These are phyloP conservation scores for Galeruca laticollis DNA, from an alignment of 2,888 invertebrate species.

Conservation along the genomic window DNA sequence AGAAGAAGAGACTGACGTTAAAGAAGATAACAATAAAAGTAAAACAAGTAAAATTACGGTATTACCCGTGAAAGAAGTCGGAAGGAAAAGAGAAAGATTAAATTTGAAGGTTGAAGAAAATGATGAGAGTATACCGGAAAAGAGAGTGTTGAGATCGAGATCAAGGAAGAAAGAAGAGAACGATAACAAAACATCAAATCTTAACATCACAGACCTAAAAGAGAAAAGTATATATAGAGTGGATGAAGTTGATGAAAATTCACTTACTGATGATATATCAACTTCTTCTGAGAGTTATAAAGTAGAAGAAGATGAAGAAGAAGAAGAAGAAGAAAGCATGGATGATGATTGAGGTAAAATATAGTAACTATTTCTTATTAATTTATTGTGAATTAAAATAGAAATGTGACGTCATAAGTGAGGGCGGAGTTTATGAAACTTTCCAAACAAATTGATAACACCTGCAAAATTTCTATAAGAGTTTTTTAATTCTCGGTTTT, in stretches of 20 bases:
- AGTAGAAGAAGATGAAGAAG: background rate
- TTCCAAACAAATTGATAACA: too few relatives aligned
- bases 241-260: background rate
- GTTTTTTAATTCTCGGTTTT: too few relatives aligned
- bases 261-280: too few relatives aligned
- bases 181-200: background rate
- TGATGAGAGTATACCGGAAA: background rate
- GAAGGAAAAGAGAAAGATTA: background rate
- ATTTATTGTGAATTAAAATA: too few relatives aligned
- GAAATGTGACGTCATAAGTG: too few relatives aligned
- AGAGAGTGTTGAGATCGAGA: constrained; percentile 16
- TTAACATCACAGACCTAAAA: too few relatives aligned
- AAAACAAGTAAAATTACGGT: background rate
- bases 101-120: background rate
- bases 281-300: background rate
- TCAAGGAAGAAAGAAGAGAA: constrained; percentile 11
- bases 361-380: too few relatives aligned
- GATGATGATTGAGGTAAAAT: background rate
- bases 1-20: background rate
- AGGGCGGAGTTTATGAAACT: too few relatives aligned
- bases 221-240: too few relatives aligned
- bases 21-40: background rate
- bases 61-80: background rate
- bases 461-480: too few relatives aligned
- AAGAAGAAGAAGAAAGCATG: background rate